A percentile compares a stretch with the other conserved stretches of the same genome.
These are phyloP conservation scores for Xestia c-nigrum DNA, from an alignment of 2,888 invertebrate species.

Conservation along the genomic window DNA sequence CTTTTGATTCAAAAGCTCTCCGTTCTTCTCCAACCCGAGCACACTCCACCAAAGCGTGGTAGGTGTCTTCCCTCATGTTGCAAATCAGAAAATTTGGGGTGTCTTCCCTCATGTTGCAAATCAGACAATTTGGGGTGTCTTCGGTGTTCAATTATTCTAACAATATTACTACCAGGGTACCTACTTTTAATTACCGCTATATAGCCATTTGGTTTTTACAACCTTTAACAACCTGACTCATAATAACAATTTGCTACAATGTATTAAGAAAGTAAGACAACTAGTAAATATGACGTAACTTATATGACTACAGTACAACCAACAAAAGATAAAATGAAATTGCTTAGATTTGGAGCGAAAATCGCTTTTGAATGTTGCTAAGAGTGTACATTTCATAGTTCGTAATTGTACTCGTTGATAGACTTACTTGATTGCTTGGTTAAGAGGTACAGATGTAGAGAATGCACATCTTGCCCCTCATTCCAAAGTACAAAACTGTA, in stretches of 20 bases:
- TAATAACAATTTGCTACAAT: not conserved
- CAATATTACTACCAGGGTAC: not conserved
- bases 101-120: no score
- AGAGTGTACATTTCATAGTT: no score
- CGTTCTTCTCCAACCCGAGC: no score
- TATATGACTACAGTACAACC: not conserved
- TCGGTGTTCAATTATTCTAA: constrained; percentile 2
- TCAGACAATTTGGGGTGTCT: no score
- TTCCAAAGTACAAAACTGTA: no score
- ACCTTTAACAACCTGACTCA: constrained; percentile 12
- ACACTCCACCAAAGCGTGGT: no score
- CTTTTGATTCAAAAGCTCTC: no score
- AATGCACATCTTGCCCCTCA: not conserved
- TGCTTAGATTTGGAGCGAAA: not conserved
- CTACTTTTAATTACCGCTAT: constrained; percentile 4
- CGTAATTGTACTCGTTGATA: not conserved
- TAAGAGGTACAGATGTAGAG: not conserved
- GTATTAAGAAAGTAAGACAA: not conserved
- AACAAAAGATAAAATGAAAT: not conserved
- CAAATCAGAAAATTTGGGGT: no score
- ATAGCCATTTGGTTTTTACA: constrained; percentile 21
- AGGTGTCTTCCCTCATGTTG: no score
- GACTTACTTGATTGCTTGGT: not conserved
- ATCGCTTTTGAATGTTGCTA: no score
- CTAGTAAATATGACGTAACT: not conserved